These are phyloP conservation scores for Resseliella maxima DNA, from an alignment of 2,888 invertebrate genomes.

Conservation along the genomic window DNA sequence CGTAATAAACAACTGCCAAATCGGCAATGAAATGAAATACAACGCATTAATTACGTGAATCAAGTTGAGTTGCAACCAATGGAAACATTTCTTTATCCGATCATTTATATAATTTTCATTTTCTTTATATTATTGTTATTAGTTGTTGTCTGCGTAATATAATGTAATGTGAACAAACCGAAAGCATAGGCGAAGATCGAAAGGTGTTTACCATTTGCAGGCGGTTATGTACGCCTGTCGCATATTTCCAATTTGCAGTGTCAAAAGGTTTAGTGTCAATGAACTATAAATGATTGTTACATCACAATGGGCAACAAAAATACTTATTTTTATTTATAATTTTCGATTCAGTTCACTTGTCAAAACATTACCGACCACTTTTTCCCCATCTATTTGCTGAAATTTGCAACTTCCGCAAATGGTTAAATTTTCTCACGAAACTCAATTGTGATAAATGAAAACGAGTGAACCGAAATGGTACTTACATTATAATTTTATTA, in stretches of 20 bases:
- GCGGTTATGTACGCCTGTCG: background rate
- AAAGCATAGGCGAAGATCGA: background rate
- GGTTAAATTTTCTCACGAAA: background rate
- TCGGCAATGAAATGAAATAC: background rate
- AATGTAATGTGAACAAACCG: background rate
- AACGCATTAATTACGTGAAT: constrained; percentile 34
- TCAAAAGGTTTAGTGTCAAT: constrained; percentile 39
- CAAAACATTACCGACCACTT: too few species aligned
- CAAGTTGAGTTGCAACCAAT: constrained; percentile 6
- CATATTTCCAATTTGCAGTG: background rate
- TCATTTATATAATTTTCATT: constrained; percentile 40
- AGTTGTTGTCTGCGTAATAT: background rate
- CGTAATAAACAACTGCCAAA: constrained; percentile 6
- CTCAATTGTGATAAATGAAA: background rate
- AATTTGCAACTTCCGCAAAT: background rate
- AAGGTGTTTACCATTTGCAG: background rate
- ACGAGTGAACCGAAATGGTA: background rate
- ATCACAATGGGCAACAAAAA: background rate
- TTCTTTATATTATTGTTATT: constrained; percentile 2
- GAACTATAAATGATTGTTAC: background rate
- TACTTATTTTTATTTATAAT: background rate
- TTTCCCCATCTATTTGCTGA: background rate
- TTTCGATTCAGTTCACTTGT: background rate
- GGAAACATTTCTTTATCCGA: background rate
- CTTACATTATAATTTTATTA: background rate